Evolutionary conservation across 2,113 vertebrate species (phyloP), one percentile per base, ranked within the genome.

Genomic region (Mormyrus iriodes): DNA sequence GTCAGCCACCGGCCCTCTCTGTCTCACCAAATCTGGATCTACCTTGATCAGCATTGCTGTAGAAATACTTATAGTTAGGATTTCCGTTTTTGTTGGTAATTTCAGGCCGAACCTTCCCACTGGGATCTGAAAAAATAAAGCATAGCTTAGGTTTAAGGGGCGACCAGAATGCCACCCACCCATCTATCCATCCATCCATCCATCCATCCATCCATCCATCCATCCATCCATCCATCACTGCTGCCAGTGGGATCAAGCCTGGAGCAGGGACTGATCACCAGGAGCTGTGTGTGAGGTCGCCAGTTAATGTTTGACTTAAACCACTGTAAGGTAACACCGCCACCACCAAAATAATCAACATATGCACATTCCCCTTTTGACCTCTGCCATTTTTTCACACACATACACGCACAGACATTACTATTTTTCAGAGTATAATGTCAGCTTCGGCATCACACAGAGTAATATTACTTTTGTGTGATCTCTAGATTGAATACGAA

Each of bases 41-140:
- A 99, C 98, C 98, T 94, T 99, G 98, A 24, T 99, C 98, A 83
- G 98, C 97, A 1, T 90, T 98, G 94, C 96, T 97, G 94, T 99
- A 99, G 93, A 99, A 99, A 93, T 99, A 99, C 91, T 99, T 99
- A 94, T 99, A 99, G 95, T 97, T 99, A 69, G 98, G 98, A 90
- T 99, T 99, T 90, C 98, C 98, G 3, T 95, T 97, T 92, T 95
- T 97, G 91, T 99, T 99, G 90, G 95, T 97, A 91, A 99, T 97
- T 94, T 99, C 98, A 91, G 98, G 96, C 89, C 92, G 98, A 55
- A 99, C 97, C 91, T 96, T 96, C 73, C 98, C 98, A 79, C 94
- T 97, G 90, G 98, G 97, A 95, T 99, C 98, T 99, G 90, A n/a
- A 35, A 92, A 44, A 53, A 19, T 42, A 89, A 88, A 27, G 21